Evolutionary conservation across 1,140 invertebrate species (phyloP).

Genomic region (Neodiprion lecontei): DNA sequence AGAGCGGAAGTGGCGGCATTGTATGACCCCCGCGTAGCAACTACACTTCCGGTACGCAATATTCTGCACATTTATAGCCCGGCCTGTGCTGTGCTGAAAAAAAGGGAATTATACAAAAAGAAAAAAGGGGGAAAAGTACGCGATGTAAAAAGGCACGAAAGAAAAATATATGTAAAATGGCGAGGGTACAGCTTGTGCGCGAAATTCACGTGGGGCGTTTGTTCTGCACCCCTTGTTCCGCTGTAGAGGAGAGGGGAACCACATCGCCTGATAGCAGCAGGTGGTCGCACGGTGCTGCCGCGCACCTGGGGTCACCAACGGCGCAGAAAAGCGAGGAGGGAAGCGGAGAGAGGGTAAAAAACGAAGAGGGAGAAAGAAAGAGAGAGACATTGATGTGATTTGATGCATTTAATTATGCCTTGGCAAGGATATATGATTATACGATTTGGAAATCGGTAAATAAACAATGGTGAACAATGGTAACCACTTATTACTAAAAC

Average conservation of each 20-base stretch:
- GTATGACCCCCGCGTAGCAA: background rate
- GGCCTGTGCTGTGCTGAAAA: too few species aligned
- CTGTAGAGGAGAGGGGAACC: too few species aligned
- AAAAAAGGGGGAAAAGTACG: constrained; percentile 29
- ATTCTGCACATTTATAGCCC: background rate
- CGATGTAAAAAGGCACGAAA: constrained; percentile 11
- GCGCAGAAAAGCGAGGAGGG: background rate
- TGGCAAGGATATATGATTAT: too few species aligned
- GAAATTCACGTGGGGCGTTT: constrained; percentile 7
- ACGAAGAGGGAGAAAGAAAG: background rate
- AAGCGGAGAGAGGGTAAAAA: background rate
- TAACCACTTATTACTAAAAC: too few species aligned
- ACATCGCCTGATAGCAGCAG: background rate
- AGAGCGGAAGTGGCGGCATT: too few species aligned
- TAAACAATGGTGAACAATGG: too few species aligned
- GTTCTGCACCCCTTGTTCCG: too few species aligned
- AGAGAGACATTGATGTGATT: background rate
- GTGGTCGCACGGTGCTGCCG: background rate
- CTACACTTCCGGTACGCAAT: constrained; percentile 15
- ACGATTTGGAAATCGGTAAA: too few species aligned
- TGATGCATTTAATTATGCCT: background rate
- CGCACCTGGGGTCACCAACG: too few species aligned
- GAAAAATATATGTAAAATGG: constrained; percentile 19
- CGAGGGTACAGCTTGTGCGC: constrained; percentile 15
- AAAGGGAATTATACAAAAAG: constrained; percentile 19